A percentile compares a stretch with the other conserved stretches of the same genome.
Evolutionary conservation across 1,140 invertebrate species (phyloP).

Genomic region (Diachasma alloeum): DNA sequence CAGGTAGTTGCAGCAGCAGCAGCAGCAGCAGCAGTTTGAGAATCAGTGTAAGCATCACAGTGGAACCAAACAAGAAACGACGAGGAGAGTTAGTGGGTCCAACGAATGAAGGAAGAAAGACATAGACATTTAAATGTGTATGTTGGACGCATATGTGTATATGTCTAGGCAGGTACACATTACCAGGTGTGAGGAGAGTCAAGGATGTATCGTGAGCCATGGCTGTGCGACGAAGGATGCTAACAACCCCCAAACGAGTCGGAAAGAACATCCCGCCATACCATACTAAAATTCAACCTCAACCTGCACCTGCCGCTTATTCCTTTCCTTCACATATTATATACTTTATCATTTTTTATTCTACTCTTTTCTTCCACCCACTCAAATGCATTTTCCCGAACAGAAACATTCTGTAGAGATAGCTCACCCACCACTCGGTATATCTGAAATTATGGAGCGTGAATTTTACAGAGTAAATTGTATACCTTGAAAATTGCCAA

Average conservation of each 20-base stretch:
- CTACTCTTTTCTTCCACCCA: background rate
- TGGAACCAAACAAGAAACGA: constrained; percentile 1
- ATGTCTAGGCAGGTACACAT: constrained; percentile 3
- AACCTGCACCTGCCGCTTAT: background rate
- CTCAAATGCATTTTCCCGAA: background rate
- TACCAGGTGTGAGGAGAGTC: constrained; percentile 51
- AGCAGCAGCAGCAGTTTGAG: background rate
- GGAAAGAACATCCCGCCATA: constrained; percentile 24
- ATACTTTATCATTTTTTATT: background rate
- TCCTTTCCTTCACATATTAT: background rate
- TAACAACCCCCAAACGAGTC: constrained; percentile 49
- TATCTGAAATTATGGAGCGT: constrained; percentile 2
- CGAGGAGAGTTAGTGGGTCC: background rate
- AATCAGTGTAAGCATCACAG: constrained; percentile 3
- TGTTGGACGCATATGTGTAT: background rate
- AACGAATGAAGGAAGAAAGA: constrained; percentile 10
- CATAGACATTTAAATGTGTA: constrained; percentile 4
- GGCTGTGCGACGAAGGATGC: constrained; percentile 38
- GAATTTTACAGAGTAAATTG: constrained; percentile 7
- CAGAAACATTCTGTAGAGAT: background rate
- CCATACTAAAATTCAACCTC: background rate
- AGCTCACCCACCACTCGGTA: background rate
- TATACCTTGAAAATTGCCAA: background rate
- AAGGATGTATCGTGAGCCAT: constrained; percentile 30
- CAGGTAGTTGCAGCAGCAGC: background rate